Evolutionary conservation across 2,797 vertebrate species (phyloP), one percentile per base, ranked within the genome.

Genomic region (Australoheros facetus): DNA sequence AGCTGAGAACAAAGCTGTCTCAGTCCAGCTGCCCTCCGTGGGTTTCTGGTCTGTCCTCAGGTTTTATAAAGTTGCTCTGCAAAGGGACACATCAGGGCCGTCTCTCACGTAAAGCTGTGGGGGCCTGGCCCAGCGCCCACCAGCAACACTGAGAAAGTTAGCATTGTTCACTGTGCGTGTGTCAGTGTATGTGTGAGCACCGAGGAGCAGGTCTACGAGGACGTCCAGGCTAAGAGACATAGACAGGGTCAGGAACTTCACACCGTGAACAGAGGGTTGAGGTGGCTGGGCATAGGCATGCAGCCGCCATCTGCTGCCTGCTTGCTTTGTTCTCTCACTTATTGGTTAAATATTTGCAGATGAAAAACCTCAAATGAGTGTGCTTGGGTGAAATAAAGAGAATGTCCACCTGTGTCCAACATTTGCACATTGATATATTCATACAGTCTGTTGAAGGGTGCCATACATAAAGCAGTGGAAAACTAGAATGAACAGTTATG

Each of bases 1-100:
- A 96, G 93, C 51, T 28, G 86, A 92, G 95, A 96, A 96, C 96
- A 96, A 96, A 96, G 95, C 92, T 86, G 89, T 94, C 95, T 96
- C 93, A 96, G 95, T 96, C 91, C 94, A 89, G 95, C 95, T 88
- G 93, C 91, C 87, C 90, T 93, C 91, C 83, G 88, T 88, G 88
- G 92, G 87, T 93, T 94, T 92, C 85, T 94, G 92, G 85, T 92
- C 90, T 85, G 90, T 94, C 94, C 90, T 93, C 91, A 93, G 93
- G 91, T 95, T 95, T 94, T 94, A 91, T 90, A 96, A 91, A 93
- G 93, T 94, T 92, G 85, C 90, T 87, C 87, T 60, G 87, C 91
- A 85, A 91, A 90, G 88, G 92, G 89, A 93, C 90, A 90, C 91
- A 91, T 88, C 90, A 84, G 90, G 88, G 88, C 78, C 78, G 83